Conservation (phyloP, 2,113 vertebrate genomes). For the Oncorhynchus masou region DNA sequence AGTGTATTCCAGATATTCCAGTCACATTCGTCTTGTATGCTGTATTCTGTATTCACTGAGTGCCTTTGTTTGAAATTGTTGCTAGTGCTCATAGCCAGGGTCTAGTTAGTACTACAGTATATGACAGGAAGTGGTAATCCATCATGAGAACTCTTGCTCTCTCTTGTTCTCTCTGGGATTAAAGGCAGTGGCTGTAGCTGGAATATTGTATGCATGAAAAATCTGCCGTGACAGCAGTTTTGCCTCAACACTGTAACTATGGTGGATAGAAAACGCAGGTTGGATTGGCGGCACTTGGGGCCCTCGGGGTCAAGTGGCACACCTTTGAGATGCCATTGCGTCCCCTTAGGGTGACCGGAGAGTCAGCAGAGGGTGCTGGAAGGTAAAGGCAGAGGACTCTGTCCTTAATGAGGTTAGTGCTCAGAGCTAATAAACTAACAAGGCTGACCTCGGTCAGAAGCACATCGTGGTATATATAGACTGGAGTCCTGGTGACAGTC, state of each 20-base stretch:
- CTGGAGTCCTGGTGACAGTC: no score
- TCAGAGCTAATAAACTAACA: conserved; percentile 22
- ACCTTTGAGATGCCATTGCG: conserved; percentile 33
- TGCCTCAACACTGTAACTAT: background rate
- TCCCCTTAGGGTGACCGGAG: conserved; percentile 24
- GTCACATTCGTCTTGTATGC: conserved; percentile 20
- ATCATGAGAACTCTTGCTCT: conserved; percentile 49
- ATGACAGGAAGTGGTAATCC: conserved; percentile 61
- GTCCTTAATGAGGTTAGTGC: conserved; percentile 19
- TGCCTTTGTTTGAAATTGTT: conserved; percentile 43
- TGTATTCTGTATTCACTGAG: conserved; percentile 21
- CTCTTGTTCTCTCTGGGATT: conserved; percentile 41
- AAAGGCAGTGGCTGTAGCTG: conserved; percentile 40
- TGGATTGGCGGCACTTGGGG: conserved; percentile 17
- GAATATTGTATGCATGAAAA: conserved; percentile 64
- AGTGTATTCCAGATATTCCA: no score
- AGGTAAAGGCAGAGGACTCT: conserved; percentile 46
- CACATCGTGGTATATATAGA: background rate
- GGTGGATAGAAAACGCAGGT: conserved; percentile 65
- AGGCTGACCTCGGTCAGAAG: conserved; percentile 12
- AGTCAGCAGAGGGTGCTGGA: conserved; percentile 36
- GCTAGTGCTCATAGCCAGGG: conserved; percentile 33
- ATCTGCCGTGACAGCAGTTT: conserved; percentile 43
- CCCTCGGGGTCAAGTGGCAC: conserved; percentile 48
- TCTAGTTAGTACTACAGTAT: conserved; percentile 29